phyloP scores from a whole-genome alignment of 2,888 invertebrate species.

The Hermaeophaga mercurialis region DNA sequence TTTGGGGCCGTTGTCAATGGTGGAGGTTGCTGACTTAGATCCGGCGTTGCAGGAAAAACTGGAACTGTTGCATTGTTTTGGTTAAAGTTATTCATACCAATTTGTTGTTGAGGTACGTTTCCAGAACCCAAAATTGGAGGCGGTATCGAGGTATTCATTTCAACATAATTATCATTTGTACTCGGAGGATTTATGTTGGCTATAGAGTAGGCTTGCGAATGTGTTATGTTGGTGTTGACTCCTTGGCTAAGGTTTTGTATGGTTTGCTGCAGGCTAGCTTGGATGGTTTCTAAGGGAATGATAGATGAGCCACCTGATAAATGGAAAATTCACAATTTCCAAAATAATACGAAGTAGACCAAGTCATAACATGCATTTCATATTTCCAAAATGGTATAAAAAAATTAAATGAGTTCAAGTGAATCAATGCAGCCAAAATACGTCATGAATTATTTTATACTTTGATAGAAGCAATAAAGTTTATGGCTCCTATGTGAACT shows the following conservation, averaged over 20 bases:
- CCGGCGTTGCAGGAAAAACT: constrained; percentile 36
- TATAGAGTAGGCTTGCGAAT: constrained; percentile 39
- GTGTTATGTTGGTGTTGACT: constrained; percentile 26
- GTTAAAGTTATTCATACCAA: constrained; percentile 31
- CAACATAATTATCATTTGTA: constrained; percentile 42
- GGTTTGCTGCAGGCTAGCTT: constrained; percentile 48
- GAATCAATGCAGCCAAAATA: too few relatives aligned
- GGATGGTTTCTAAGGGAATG: constrained; percentile 50
- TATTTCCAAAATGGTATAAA: too few relatives aligned
- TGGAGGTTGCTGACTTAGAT: constrained; percentile 38
- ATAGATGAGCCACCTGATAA: constrained; percentile 34
- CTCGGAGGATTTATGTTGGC: constrained; percentile 37
- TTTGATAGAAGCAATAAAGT: too few relatives aligned
- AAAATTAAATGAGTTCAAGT: too few relatives aligned
- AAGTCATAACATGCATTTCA: too few relatives aligned
- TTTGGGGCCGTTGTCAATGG: constrained; percentile 35
- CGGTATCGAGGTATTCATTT: constrained; percentile 52
- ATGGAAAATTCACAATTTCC: neutral
- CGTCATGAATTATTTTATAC: too few relatives aligned
- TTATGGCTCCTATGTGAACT: too few relatives aligned
- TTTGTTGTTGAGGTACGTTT: neutral
- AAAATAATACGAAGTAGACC: too few relatives aligned
- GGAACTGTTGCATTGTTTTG: constrained; percentile 41
- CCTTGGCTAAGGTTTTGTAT: constrained; percentile 44
- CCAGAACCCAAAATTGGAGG: constrained; percentile 51